Percentiles rank a stretch among this genome's conserved stretches.
phyloP scores from a whole-genome alignment of 2,888 invertebrate genomes.

The Odontomyia ornata region DNA sequence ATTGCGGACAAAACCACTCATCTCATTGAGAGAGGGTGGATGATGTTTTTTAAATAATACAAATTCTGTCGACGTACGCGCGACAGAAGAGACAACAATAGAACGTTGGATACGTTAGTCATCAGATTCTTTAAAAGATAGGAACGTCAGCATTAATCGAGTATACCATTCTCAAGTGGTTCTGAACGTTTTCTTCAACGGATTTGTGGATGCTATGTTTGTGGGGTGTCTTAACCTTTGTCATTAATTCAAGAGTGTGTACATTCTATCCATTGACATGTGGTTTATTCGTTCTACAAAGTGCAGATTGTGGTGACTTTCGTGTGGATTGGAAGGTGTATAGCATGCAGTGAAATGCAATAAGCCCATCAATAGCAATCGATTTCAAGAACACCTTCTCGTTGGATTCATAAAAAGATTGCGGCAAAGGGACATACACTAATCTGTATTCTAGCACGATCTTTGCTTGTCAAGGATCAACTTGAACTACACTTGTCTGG shows the following conservation, averaged over 20 bases:
- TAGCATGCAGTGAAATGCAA: background rate
- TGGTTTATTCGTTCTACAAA: background rate
- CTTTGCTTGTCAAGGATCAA: background rate
- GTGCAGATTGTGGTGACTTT: background rate
- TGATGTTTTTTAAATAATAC: constrained; percentile 15
- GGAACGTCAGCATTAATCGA: constrained; percentile 30
- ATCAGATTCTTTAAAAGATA: constrained; percentile 34
- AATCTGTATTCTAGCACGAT: background rate
- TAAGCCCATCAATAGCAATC: constrained; percentile 27
- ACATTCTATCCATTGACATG: background rate
- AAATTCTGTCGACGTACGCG: constrained; percentile 3
- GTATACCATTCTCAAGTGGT: constrained; percentile 3
- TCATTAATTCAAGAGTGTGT: constrained; percentile 30
- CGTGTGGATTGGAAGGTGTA: background rate
- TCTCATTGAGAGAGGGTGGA: background rate
- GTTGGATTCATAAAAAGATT: background rate
- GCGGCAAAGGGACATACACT: background rate
- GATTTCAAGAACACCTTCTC: constrained; percentile 19
- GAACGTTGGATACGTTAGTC: constrained; percentile 10
- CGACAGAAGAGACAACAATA: constrained; percentile 24
- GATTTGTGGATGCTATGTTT: background rate
- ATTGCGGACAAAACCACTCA: constrained; percentile 7
- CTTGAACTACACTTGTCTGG: background rate
- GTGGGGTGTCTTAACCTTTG: constrained; percentile 28
- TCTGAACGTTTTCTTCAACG: constrained; percentile 1